A percentile compares a stretch with the other conserved stretches of the same genome.
These are phyloP conservation scores for Andricus curvator DNA, from an alignment of 2,888 invertebrate genomes.

Conservation along the genomic window DNA sequence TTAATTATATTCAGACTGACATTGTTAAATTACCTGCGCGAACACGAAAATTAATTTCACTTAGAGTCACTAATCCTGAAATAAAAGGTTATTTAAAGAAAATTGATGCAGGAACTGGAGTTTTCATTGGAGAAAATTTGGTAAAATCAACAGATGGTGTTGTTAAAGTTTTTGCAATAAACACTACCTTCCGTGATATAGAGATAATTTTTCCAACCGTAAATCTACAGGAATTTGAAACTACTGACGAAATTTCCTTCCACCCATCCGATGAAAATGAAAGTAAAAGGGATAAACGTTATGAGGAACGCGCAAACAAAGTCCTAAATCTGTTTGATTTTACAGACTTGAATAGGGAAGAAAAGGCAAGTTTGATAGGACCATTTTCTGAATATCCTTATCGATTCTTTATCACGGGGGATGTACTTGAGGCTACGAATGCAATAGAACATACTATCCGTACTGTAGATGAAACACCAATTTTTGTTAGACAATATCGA, in stretches of 20 bases:
- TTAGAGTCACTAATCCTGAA: not conserved
- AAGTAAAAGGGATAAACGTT: not conserved
- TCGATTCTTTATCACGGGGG: not conserved
- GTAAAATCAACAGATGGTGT: not conserved
- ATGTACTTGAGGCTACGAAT: not conserved
- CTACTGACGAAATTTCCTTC: not conserved
- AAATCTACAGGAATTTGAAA: not conserved
- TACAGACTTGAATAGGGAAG: not conserved
- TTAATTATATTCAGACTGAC: not conserved
- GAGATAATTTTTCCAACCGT: not conserved
- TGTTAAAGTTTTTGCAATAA: not conserved
- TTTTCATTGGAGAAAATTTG: not conserved
- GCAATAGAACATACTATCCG: not conserved
- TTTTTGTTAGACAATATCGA: not conserved
- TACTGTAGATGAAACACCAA: not conserved
- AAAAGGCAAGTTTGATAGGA: not conserved
- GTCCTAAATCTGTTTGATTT: not conserved
- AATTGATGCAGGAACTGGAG: not conserved
- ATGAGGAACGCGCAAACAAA: not conserved
- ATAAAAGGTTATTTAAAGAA: not conserved
- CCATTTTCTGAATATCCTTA: not conserved
- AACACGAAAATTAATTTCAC: not conserved
- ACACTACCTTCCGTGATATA: not conserved
- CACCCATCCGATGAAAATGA: not conserved
- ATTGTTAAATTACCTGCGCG: not conserved